Evolutionary conservation across 1,140 invertebrate species (phyloP).

Genomic region (Tetraneura akinire): DNA sequence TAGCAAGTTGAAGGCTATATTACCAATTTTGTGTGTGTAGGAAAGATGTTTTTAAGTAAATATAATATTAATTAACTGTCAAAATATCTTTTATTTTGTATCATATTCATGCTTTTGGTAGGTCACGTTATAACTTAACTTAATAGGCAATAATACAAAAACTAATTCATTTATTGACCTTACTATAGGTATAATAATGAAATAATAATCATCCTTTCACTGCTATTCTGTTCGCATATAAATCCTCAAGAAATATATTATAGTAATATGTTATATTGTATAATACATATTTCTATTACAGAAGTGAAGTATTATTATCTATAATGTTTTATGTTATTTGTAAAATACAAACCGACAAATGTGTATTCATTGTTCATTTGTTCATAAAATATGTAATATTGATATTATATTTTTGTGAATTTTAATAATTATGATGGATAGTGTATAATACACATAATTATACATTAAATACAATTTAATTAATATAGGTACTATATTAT

Average conservation of each 20-base stretch:
- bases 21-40: conserved; percentile 15
- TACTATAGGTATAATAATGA: conserved; percentile 4
- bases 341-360: background rate
- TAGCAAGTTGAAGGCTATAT: conserved; percentile 49
- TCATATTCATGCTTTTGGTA: background rate
- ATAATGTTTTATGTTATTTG: background rate
- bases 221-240: background rate
- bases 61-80: conserved; percentile 32
- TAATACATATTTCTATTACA: background rate
- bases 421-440: too few species aligned
- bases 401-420: too few species aligned
- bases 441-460: background rate
- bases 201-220: conserved; percentile 28
- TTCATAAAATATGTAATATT: background rate
- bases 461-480: background rate
- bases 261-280: background rate
- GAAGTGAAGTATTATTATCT: too few species aligned
- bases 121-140: background rate
- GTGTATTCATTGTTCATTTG: background rate
- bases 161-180: conserved; percentile 16
- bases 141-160: background rate
- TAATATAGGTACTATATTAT: background rate
- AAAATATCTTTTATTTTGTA: conserved; percentile 38
- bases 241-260: background rate
- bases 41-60: conserved; percentile 46